phyloP scores from a whole-genome alignment of 2,113 vertebrate species.

The Zosterops hypoxanthus region DNA sequence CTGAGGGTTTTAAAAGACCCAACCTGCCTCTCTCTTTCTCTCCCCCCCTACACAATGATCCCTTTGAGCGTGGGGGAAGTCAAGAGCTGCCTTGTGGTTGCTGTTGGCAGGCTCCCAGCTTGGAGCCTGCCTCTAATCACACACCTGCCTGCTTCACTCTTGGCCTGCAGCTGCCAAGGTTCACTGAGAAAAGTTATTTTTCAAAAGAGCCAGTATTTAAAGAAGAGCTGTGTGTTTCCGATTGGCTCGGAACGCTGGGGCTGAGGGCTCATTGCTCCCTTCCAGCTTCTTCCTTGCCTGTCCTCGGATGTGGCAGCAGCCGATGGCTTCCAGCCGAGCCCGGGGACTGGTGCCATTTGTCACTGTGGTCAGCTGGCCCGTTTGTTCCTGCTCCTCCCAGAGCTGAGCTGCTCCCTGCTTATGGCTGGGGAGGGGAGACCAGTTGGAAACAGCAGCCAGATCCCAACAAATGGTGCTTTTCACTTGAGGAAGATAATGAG shows the following conservation, averaged over 20 bases:
- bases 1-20: slow-evolving; percentile 38
- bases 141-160: slow-evolving; percentile 65
- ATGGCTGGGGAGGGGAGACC: neutral
- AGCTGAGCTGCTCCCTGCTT: neutral
- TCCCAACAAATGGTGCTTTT: slow-evolving; percentile 56
- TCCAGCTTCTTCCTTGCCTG: slow-evolving; percentile 21
- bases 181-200: slow-evolving; percentile 60
- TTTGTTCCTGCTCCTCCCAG: neutral
- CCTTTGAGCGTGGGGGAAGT: slow-evolving; percentile 58
- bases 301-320: slow-evolving; percentile 13
- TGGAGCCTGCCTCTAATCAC: slow-evolving; percentile 54
- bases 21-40: slow-evolving; percentile 30
- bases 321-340: slow-evolving; percentile 36
- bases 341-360: slow-evolving; percentile 8
- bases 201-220: slow-evolving; percentile 58
- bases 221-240: slow-evolving; percentile 48
- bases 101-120: slow-evolving; percentile 60
- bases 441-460: slow-evolving; percentile 16
- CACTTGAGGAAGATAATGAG: slow-evolving; percentile 22
- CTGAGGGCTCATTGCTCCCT: neutral
- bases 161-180: slow-evolving; percentile 68
- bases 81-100: slow-evolving; percentile 65
- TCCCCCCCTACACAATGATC: slow-evolving; percentile 32
- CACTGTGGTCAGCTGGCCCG: slow-evolving; percentile 31
- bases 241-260: neutral